Conservation (phyloP, 2,888 invertebrate species). For the Linhomoeus sp. region DNA sequence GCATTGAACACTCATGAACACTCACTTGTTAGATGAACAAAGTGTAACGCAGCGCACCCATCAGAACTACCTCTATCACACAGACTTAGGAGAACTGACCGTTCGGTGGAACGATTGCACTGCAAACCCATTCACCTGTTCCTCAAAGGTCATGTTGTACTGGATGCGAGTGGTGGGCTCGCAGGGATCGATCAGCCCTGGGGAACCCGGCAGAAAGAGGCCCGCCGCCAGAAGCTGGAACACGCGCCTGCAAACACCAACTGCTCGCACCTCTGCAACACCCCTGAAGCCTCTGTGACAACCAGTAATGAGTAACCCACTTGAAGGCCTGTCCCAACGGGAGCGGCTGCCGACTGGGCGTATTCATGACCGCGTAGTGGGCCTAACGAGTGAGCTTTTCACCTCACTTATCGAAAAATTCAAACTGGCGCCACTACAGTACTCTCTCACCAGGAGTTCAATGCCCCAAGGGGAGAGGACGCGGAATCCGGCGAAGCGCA, state of each 20-base stretch:
- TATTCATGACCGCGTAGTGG: conserved; percentile 65
- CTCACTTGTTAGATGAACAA: no score
- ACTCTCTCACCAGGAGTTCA: conserved; percentile 56
- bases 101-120: no score
- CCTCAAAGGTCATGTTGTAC: conserved; percentile 66
- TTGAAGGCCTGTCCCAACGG: conserved; percentile 70
- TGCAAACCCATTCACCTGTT: conserved; percentile 39
- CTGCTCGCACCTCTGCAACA: background rate
- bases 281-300: no score
- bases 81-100: no score
- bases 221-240: conserved; percentile 80
- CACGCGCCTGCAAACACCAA: conserved; percentile 41
- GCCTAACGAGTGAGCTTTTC: no score
- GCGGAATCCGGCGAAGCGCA: conserved; percentile 67
- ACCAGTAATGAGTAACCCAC: background rate
- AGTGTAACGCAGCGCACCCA: no score
- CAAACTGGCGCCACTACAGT: no score
- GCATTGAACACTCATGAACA: no score
- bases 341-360: conserved; percentile 53
- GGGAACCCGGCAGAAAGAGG: conserved; percentile 70
- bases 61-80: no score
- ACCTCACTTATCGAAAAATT: no score
- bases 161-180: conserved; percentile 72
- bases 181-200: conserved; percentile 53
- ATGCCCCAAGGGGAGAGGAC: conserved; percentile 89